These are phyloP conservation scores for Tetragonula carbonaria DNA, from an alignment of 2,888 invertebrate genomes.

Conservation along the genomic window DNA sequence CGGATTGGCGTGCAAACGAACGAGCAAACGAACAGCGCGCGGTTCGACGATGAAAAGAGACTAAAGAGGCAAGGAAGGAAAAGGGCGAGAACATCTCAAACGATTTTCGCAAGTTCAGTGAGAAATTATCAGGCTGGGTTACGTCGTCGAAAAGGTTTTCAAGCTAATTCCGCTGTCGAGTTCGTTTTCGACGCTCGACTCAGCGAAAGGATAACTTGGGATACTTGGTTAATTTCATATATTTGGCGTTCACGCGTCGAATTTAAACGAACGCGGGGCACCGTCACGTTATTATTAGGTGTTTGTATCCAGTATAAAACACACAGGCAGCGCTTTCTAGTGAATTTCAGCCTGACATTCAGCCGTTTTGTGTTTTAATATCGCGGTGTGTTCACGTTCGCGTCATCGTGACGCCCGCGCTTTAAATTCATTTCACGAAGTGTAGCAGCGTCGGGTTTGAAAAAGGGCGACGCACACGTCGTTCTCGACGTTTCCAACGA, in stretches of 20 bases:
- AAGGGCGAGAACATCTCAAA: background rate
- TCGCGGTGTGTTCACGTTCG: conserved; percentile 41
- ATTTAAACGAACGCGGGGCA: conserved; percentile 15
- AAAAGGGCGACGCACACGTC: conserved; percentile 57
- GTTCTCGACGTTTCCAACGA: conserved; percentile 44
- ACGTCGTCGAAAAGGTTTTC: conserved; percentile 5
- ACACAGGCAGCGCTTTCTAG: conserved; percentile 29
- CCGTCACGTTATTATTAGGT: conserved; percentile 27
- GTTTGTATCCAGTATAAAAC: conserved; percentile 16
- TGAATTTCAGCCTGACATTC: conserved; percentile 42
- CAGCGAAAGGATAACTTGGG: background rate
- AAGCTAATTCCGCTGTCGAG: background rate
- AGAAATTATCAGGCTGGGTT: background rate
- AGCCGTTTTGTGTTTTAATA: conserved; percentile 48
- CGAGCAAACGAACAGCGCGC: conserved; percentile 1
- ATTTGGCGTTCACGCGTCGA: conserved; percentile 13
- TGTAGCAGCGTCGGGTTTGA: conserved; percentile 52
- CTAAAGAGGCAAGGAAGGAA: background rate
- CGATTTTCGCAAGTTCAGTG: conserved; percentile 4
- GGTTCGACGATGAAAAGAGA: conserved; percentile 17
- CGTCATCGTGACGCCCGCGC: conserved; percentile 21
- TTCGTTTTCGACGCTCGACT: background rate
- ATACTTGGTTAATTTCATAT: conserved; percentile 16
- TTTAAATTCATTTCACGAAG: conserved; percentile 67
- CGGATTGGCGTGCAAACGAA: conserved; percentile 33